These are phyloP conservation scores for Hirudinaria manillensis DNA, from an alignment of 2,888 invertebrate genomes.

Conservation along the genomic window DNA sequence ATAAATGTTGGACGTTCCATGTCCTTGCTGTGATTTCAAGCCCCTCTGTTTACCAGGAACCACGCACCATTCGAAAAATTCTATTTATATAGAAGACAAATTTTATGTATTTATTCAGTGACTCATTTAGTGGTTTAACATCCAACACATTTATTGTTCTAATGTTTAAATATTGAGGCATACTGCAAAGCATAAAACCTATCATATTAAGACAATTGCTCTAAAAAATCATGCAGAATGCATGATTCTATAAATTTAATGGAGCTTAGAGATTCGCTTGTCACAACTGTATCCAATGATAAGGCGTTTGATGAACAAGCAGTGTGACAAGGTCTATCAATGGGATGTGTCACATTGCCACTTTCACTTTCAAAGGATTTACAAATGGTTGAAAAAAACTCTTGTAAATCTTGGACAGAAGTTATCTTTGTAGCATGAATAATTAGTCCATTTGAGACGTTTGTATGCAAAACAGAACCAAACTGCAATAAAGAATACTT, in stretches of 20 bases:
- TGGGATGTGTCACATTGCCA: not conserved
- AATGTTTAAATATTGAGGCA: not conserved
- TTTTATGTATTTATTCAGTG: no score
- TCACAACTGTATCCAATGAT: not conserved
- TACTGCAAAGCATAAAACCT: not conserved
- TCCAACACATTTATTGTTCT: no score
- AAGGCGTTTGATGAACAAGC: not conserved
- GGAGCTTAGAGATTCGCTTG: not conserved
- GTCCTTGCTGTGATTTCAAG: no score
- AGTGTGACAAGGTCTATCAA: not conserved
- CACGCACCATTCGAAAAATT: no score
- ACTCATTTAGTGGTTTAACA: no score
- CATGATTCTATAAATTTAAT: not conserved
- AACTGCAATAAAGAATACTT: not conserved
- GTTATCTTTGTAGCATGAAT: not conserved
- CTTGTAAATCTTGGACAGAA: not conserved
- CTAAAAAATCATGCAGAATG: constrained; percentile 10
- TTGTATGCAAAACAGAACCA: not conserved
- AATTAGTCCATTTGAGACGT: not conserved
- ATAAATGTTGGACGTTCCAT: no score
- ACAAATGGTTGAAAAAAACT: constrained; percentile 6
- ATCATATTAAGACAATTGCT: not conserved
- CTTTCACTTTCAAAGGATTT: not conserved
- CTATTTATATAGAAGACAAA: no score
- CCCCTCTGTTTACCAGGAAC: no score